These are phyloP conservation scores for Neria commutata DNA, from an alignment of 2,888 invertebrate genomes.

Conservation along the genomic window DNA sequence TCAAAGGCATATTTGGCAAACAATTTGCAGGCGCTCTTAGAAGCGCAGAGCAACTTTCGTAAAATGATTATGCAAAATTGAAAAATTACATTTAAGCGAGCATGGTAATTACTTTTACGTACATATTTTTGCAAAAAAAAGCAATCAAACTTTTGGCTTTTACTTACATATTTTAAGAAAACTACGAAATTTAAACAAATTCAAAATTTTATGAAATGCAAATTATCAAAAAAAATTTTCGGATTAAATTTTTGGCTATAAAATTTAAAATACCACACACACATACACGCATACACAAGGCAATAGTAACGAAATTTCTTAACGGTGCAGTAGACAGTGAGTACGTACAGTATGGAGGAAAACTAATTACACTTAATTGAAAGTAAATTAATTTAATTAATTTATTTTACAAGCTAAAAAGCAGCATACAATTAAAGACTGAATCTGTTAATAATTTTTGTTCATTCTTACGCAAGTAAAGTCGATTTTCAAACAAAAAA, in stretches of 20 bases:
- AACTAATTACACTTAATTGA: constrained; percentile 34
- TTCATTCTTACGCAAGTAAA: constrained; percentile 39
- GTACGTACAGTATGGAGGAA: constrained; percentile 5
- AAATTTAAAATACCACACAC: constrained; percentile 44
- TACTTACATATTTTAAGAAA: constrained; percentile 16
- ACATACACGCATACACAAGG: constrained; percentile 40
- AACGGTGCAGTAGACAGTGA: constrained; percentile 11
- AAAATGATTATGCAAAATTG: no score
- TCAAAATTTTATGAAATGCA: constrained; percentile 8
- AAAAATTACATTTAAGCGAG: no score
- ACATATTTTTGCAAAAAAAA: no score
- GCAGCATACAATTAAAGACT: constrained; percentile 46
- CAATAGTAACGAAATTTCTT: constrained; percentile 34
- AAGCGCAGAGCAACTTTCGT: no score
- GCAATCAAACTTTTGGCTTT: constrained; percentile 45
- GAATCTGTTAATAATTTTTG: constrained; percentile 57
- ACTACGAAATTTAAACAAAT: constrained; percentile 9
- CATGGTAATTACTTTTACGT: no score
- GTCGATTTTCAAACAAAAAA: constrained; percentile 18
- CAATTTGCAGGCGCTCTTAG: no score
- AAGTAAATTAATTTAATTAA: constrained; percentile 57
- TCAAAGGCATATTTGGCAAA: no score
- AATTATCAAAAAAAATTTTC: not conserved
- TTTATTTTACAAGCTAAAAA: constrained; percentile 53
- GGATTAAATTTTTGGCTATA: constrained; percentile 47